phyloP scores from a whole-genome alignment of 2,113 vertebrate species.

The Centropus unirufus region DNA sequence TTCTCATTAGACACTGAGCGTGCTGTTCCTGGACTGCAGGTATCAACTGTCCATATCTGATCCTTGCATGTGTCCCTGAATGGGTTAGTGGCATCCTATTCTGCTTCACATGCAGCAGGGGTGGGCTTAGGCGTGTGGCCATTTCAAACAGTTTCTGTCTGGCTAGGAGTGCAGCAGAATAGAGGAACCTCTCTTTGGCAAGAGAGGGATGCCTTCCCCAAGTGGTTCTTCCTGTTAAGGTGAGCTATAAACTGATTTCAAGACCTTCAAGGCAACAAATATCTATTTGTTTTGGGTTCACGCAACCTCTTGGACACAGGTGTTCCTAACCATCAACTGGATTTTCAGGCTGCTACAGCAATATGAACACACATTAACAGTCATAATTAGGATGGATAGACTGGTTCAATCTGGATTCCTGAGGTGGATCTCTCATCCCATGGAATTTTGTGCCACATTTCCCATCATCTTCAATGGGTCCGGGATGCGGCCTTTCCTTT shows the following conservation, averaged over 20 bases:
- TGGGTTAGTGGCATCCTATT: not conserved
- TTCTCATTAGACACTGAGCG: not conserved
- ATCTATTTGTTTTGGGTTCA: not conserved
- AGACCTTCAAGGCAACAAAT: not conserved
- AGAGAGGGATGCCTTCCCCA: not conserved
- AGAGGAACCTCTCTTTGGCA: not conserved
- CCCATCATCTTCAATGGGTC: rapidly evolving
- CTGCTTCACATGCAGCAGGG: rapidly evolving
- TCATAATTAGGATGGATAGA: not conserved
- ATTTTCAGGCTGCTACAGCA: not conserved
- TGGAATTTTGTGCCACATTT: not conserved
- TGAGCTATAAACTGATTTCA: not conserved
- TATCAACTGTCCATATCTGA: not conserved
- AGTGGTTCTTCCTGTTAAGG: rapidly evolving
- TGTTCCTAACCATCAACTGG: not conserved
- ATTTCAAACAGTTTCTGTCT: not conserved
- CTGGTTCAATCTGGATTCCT: not conserved
- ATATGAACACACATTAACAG: not conserved
- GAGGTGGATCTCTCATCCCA: not conserved
- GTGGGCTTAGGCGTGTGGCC: not conserved
- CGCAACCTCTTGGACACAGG: not conserved
- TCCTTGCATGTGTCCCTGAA: not conserved
- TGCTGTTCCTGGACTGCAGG: not conserved
- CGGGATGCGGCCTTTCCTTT: not conserved
- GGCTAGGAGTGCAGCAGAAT: not conserved